Conservation (phyloP, 2,113 vertebrate species). For the Stigmatopora argus region DNA sequence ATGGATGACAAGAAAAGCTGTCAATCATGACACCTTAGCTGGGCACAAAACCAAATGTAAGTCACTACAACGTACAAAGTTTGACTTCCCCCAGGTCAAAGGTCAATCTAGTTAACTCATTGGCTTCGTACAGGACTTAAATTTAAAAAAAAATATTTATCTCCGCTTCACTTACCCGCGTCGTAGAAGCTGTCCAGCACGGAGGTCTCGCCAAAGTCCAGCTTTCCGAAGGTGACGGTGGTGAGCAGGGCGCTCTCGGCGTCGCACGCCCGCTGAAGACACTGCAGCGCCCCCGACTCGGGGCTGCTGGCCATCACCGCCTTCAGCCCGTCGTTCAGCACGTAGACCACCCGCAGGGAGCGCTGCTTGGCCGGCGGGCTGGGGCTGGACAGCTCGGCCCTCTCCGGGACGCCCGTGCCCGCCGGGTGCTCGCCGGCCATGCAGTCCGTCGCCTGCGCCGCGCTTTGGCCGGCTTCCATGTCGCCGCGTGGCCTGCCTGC, state of each 20-base stretch:
- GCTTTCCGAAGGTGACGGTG: slow-evolving; percentile 78
- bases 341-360: slow-evolving; percentile 77
- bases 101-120: too few species aligned
- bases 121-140: too few species aligned
- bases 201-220: slow-evolving; percentile 85
- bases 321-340: slow-evolving; percentile 77
- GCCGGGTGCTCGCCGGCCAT: slow-evolving; percentile 64
- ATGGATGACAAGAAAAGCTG: too few species aligned
- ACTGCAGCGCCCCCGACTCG: slow-evolving; percentile 80
- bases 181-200: slow-evolving; percentile 90
- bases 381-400: slow-evolving; percentile 55
- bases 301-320: slow-evolving; percentile 74
- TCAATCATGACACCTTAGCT: too few species aligned
- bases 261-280: slow-evolving; percentile 82
- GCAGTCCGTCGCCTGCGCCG: slow-evolving; percentile 53
- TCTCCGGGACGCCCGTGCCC: slow-evolving; percentile 30
- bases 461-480: slow-evolving; percentile 66
- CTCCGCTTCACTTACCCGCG: slow-evolving; percentile 69
- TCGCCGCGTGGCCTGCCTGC: slow-evolving; percentile 6
- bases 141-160: too few species aligned
- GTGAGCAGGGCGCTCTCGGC: slow-evolving; percentile 79
- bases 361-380: slow-evolving; percentile 65
- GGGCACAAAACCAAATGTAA: too few species aligned
- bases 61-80: too few species aligned
- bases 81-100: too few species aligned